Percentiles rank a stretch among this genome's conserved stretches.
Conservation (phyloP, 2,888 invertebrate species). For the Eilema depressum region DNA sequence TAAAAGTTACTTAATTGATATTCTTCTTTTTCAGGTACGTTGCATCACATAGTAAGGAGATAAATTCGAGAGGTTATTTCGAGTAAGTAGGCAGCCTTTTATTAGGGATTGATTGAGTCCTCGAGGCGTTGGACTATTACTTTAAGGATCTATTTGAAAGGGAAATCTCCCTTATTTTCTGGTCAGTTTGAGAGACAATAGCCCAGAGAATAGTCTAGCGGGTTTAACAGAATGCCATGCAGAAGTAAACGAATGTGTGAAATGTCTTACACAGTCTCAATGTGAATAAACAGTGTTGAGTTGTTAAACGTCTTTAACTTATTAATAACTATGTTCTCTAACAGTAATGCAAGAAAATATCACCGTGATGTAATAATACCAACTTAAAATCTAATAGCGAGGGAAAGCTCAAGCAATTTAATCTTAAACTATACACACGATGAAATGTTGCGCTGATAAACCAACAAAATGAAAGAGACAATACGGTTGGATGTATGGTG, state of each 20-base stretch:
- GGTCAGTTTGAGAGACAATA: neutral
- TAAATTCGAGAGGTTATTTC: neutral
- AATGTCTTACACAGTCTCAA: neutral
- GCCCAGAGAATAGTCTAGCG: neutral
- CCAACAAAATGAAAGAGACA: conserved; percentile 51
- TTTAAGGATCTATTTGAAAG: neutral
- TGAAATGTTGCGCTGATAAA: conserved; percentile 41
- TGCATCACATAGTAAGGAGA: neutral
- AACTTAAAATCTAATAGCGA: conserved; percentile 29
- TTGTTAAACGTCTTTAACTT: neutral
- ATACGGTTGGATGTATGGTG: conserved; percentile 43
- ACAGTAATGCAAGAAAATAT: conserved; percentile 26
- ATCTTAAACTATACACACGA: conserved; percentile 31
- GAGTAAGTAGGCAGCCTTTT: neutral
- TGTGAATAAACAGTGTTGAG: neutral
- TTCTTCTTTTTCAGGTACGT: neutral
- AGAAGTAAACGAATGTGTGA: neutral
- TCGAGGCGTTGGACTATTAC: too few relatives aligned
- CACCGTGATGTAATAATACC: conserved; percentile 30
- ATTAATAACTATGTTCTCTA: neutral
- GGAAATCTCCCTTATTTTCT: neutral
- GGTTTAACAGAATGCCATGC: neutral
- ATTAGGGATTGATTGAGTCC: too few relatives aligned
- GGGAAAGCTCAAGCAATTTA: conserved; percentile 48
- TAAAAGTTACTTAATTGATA: neutral